These are phyloP conservation scores for Agapornis canus DNA, from an alignment of 2,797 vertebrate species.

Conservation along the genomic window DNA sequence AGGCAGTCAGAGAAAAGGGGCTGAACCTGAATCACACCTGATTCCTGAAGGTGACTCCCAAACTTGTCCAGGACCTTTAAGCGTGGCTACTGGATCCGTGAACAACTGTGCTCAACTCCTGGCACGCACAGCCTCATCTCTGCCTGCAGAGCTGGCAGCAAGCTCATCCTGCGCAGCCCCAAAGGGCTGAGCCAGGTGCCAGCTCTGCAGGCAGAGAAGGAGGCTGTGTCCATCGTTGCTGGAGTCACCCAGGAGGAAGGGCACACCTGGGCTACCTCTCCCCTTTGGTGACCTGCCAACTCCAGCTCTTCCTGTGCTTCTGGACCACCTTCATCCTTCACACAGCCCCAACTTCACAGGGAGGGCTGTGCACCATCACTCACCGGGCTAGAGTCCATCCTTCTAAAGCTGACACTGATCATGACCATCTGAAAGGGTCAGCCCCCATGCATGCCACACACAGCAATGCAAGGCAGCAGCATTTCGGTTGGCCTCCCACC, in stretches of 20 bases:
- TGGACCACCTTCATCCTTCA: background rate
- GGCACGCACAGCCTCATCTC: background rate
- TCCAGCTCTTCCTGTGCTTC: background rate
- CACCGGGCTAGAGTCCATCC: background rate
- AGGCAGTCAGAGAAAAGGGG: background rate
- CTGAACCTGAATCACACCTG: background rate
- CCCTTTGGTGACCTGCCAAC: background rate
- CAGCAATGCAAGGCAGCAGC: background rate
- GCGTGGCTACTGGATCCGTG: background rate
- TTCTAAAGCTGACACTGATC: fast-evolving
- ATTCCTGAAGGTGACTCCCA: background rate
- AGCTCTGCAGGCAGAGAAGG: background rate
- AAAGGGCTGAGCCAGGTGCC: background rate
- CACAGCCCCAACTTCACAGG: fast-evolving
- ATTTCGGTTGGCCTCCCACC: background rate
- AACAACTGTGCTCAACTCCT: background rate
- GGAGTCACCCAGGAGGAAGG: background rate
- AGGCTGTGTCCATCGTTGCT: fast-evolving
- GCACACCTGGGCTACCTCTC: fast-evolving
- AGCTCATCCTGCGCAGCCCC: background rate
- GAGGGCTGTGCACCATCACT: fast-evolving
- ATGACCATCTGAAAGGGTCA: fast-evolving
- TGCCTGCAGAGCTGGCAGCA: background rate
- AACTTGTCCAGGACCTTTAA: background rate
- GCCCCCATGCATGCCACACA: fast-evolving